Conservation (phyloP, 2,113 vertebrate genomes). For the Nesoenas mayeri region DNA sequence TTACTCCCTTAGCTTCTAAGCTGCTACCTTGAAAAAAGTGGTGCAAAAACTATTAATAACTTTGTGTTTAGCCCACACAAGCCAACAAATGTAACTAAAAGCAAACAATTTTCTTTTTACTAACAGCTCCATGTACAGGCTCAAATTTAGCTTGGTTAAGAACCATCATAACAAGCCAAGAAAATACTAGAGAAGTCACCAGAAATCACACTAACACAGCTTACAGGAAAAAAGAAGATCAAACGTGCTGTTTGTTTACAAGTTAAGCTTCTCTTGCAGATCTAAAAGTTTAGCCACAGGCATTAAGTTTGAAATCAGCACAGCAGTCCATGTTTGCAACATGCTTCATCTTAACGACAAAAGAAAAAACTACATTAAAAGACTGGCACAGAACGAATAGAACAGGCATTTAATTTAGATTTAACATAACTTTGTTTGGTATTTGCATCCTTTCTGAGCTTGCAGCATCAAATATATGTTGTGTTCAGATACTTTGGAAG, state of each 20-base stretch:
- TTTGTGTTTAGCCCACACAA: neutral
- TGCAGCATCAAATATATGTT: accelerated
- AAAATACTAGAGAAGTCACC: neutral
- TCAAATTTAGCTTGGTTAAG: neutral
- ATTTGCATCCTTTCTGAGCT: neutral
- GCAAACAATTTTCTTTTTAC: neutral
- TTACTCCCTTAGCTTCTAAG: neutral
- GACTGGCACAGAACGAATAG: neutral
- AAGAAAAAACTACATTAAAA: neutral
- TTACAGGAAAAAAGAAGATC: neutral
- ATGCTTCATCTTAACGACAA: neutral
- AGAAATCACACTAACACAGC: neutral
- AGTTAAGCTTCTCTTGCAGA: neutral
- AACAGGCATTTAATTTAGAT: neutral
- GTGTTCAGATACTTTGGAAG: accelerated
- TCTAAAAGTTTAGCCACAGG: neutral
- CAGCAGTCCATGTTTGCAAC: neutral
- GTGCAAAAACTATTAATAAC: neutral
- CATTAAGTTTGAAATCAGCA: neutral
- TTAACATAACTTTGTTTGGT: neutral
- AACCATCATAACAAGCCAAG: neutral
- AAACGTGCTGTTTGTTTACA: neutral
- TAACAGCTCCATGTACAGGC: accelerated
- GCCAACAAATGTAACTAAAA: neutral
- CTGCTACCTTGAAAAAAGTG: neutral